Evolutionary conservation across 1,140 invertebrate genomes (phyloP), one percentile per base, ranked within the genome.

Genomic region (Drosophila willistoni): DNA sequence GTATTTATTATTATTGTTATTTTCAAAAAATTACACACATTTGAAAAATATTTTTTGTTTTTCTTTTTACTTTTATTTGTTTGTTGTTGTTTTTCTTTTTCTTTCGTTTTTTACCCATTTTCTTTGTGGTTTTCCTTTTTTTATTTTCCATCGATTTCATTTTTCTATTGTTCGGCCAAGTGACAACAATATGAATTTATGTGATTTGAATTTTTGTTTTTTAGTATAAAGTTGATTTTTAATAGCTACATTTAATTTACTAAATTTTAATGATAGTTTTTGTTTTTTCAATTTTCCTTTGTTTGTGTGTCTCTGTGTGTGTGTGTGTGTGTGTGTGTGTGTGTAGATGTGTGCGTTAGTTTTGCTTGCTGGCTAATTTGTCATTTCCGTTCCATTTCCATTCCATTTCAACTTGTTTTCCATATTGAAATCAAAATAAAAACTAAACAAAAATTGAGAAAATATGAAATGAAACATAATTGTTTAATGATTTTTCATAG

Each of bases 11-110:
- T 87, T 77, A 89, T 89, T 89, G 77, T 89, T 89, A 89, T 70
- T 69, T 90, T 90, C 85, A 89, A 89, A 89, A 89, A 89, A 89
- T 90, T 89, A 90, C 85, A 89, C 84, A 89, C 84, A 89, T 67
- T 90, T 89, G 84, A 89, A 89, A 89, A 89, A 89, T 84, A 89
- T 89, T 72, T 25, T 25, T 25, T 73, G 74, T 25, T 55, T 78
- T 78, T 61, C 42, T 60, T 55, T 61, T 67, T 71, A 64, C 63
- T 66, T 68, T 60, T 13, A 60, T 63, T 72, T 67, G 22, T 51
- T 65, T 59, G 36, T 29, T 29, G 29, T 65, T 64, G n/a, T 71
- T 54, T 63, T 80, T 42, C 0, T 25, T 3, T 0, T 25, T 22
- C 19, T 1, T 22, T 22, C 19, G 19, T 71, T 44, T 65, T 81